Percentiles rank a stretch among this genome's conserved stretches.
These are phyloP conservation scores for Enteromius afrohamiltoni DNA, from an alignment of 2,797 vertebrate genomes.

Conservation along the genomic window DNA sequence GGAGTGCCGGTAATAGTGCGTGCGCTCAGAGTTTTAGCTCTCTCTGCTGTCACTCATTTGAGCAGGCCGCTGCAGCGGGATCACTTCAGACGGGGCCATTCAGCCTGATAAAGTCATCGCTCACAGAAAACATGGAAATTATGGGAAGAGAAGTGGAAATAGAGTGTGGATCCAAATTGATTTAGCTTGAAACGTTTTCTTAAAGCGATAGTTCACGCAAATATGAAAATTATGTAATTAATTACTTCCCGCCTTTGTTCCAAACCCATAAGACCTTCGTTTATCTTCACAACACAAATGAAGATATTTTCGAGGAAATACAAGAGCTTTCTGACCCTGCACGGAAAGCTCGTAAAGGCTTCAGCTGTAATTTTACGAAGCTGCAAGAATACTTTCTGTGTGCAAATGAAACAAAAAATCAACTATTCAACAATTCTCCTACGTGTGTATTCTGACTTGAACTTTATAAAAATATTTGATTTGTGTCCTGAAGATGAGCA, in stretches of 20 bases:
- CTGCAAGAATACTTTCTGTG: too few species aligned
- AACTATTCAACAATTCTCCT: too few species aligned
- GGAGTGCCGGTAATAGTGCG: constrained; percentile 77
- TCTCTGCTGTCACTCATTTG: constrained; percentile 65
- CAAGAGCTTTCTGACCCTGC: not conserved
- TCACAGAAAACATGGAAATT: constrained; percentile 24
- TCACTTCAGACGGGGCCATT: constrained; percentile 41
- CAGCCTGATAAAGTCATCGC: constrained; percentile 50
- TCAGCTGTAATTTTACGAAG: not conserved
- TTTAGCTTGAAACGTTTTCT: constrained; percentile 1
- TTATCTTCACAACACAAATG: too few species aligned
- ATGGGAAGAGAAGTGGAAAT: constrained; percentile 19
- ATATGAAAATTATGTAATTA: not conserved
- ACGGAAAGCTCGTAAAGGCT: not conserved
- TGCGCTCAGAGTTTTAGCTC: constrained; percentile 73
- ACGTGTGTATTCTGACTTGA: too few species aligned
- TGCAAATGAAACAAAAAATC: not conserved
- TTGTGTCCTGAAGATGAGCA: too few species aligned
- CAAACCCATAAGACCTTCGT: not conserved
- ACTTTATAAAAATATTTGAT: too few species aligned
- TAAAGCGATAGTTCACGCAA: not conserved
- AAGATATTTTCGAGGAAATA: not conserved
- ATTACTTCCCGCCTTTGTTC: not conserved
- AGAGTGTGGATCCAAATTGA: constrained; percentile 9
- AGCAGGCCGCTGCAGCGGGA: constrained; percentile 51